A percentile compares a stretch with the other conserved stretches of the same genome.
Evolutionary conservation across 1,140 invertebrate genomes (phyloP).

Genomic region (Sitobion miscanthi): DNA sequence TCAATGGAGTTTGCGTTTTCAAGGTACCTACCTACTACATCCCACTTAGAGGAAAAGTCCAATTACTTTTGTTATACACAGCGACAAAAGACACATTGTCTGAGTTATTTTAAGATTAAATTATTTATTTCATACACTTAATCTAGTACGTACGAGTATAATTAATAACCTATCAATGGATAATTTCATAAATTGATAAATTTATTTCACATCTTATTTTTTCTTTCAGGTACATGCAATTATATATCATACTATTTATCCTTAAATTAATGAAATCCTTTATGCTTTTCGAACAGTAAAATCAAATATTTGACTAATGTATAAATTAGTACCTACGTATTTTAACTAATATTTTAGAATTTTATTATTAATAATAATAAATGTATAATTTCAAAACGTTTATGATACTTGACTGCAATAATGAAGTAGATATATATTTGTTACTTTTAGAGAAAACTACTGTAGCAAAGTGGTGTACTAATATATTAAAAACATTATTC

Average conservation of each 20-base stretch:
- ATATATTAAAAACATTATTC: background rate
- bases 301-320: too few relatives aligned
- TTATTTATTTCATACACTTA: background rate
- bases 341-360: too few relatives aligned
- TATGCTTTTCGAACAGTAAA: too few relatives aligned
- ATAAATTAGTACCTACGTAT: too few relatives aligned
- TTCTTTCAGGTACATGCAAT: too few relatives aligned
- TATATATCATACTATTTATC: background rate
- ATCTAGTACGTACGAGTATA: background rate
- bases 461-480: background rate
- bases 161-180: background rate
- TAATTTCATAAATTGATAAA: background rate
- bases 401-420: too few relatives aligned
- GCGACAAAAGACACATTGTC: background rate
- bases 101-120: background rate
- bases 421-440: background rate
- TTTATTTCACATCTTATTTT: background rate
- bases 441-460: background rate
- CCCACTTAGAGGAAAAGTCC: background rate
- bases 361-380: too few relatives aligned
- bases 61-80: background rate
- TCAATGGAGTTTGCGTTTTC: background rate
- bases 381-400: too few relatives aligned
- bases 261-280: background rate
- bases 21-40: too few relatives aligned